phyloP scores from a whole-genome alignment of 2,888 invertebrate genomes.

The Taphrorychus bicolor region DNA sequence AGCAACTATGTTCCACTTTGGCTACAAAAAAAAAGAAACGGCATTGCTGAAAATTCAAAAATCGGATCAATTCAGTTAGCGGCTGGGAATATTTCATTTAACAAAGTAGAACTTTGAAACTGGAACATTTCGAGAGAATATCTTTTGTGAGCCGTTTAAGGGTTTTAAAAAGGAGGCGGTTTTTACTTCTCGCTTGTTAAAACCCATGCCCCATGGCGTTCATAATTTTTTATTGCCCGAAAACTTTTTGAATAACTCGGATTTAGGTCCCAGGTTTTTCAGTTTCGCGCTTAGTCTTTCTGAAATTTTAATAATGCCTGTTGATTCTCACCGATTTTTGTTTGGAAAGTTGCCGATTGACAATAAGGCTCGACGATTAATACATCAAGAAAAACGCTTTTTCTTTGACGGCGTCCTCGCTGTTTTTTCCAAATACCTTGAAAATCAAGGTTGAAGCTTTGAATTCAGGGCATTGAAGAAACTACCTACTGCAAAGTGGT shows the following conservation, averaged over 20 bases:
- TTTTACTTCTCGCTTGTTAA: constrained; percentile 10
- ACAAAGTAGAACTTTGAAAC: not conserved
- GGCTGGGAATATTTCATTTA: not conserved
- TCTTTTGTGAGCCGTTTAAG: not conserved
- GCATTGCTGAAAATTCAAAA: too few relatives aligned
- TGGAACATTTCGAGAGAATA: not conserved
- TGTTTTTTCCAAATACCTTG: too few relatives aligned
- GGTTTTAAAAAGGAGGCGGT: constrained; percentile 6
- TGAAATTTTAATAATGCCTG: constrained; percentile 2
- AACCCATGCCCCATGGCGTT: constrained; percentile 4
- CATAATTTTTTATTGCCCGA: constrained; percentile 5
- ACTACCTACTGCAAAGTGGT: too few relatives aligned
- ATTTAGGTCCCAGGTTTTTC: constrained; percentile 3
- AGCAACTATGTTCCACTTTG: too few relatives aligned
- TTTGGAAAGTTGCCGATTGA: too few relatives aligned
- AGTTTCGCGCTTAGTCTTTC: not conserved
- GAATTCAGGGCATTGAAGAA: too few relatives aligned
- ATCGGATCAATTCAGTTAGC: not conserved
- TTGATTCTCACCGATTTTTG: not conserved
- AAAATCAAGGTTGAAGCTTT: too few relatives aligned
- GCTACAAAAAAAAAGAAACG: too few relatives aligned
- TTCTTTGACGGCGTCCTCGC: too few relatives aligned
- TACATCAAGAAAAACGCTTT: too few relatives aligned
- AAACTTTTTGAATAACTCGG: constrained; percentile 3
- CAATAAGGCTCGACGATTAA: too few relatives aligned